Percentiles rank a stretch among this genome's conserved stretches.
Evolutionary conservation across 2,888 invertebrate species (phyloP).

Genomic region (Sinhomidia bicolor): DNA sequence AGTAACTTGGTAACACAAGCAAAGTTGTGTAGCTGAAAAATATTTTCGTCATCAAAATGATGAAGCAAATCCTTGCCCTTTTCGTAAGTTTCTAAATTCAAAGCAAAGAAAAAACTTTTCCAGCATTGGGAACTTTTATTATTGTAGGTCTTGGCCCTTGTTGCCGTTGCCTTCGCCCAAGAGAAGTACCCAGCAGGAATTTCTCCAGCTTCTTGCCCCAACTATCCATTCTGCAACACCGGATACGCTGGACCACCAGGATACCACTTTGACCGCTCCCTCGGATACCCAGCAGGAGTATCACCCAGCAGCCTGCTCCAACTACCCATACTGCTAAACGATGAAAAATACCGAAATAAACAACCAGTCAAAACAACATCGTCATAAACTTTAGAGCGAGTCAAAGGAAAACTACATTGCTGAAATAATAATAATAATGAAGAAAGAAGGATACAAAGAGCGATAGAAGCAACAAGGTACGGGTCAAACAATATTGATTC

Average conservation of each 20-base stretch:
- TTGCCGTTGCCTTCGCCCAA: conserved; percentile 74
- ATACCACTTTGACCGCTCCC: conserved; percentile 77
- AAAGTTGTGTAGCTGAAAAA: conserved; percentile 59
- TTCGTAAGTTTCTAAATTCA: conserved; percentile 48
- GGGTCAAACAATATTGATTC: too few relatives aligned
- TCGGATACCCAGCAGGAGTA: conserved; percentile 80
- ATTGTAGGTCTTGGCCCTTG: conserved; percentile 76
- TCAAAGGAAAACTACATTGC: too few relatives aligned
- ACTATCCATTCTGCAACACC: conserved; percentile 76
- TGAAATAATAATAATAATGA: too few relatives aligned
- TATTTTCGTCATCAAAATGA: conserved; percentile 53
- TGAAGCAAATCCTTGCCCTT: conserved; percentile 64
- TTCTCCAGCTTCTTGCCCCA: conserved; percentile 74
- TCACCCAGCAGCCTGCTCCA: conserved; percentile 84
- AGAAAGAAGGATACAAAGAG: too few relatives aligned
- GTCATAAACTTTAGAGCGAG: too few relatives aligned
- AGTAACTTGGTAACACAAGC: conserved; percentile 11
- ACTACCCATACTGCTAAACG: conserved; percentile 84
- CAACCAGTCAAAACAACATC: background rate
- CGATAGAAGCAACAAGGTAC: too few relatives aligned
- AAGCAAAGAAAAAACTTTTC: background rate
- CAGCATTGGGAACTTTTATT: background rate
- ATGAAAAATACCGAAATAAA: background rate
- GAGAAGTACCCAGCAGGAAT: conserved; percentile 77
- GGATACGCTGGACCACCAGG: conserved; percentile 75